A percentile compares a stretch with the other conserved stretches of the same genome.
phyloP scores from a whole-genome alignment of 2,797 vertebrate species.

The Enteromius thamalakanensis region DNA sequence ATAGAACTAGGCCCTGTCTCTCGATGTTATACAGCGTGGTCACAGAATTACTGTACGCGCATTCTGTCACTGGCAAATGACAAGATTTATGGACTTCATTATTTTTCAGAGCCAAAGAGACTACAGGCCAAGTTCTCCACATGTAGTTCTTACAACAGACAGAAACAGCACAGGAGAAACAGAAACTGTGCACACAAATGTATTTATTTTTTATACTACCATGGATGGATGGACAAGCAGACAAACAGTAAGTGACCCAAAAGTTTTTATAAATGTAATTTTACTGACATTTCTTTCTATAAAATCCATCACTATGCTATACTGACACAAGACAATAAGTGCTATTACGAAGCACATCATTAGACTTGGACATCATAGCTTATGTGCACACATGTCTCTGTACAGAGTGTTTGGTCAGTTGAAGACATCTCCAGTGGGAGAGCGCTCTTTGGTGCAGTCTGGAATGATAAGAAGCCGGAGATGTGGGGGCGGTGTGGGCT shows the following conservation, averaged over 20 bases:
- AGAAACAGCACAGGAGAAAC: neutral
- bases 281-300: neutral
- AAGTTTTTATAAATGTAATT: neutral
- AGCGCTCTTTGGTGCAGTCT: constrained; percentile 18
- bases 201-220: neutral
- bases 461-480: constrained; percentile 14
- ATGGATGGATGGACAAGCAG: neutral
- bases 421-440: constrained; percentile 4
- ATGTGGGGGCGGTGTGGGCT: constrained; percentile 16
- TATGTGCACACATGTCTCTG: constrained; percentile 4
- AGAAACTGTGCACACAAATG: neutral
- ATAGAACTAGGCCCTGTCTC: constrained; percentile 36
- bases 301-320: neutral
- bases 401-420: constrained; percentile 10
- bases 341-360: neutral
- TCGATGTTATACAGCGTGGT: constrained; percentile 39
- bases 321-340: neutral
- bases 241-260: neutral
- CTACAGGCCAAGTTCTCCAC: constrained; percentile 38
- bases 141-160: constrained; percentile 5
- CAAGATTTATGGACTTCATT: constrained; percentile 58
- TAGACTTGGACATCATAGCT: neutral
- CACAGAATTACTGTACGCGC: constrained; percentile 50
- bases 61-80: constrained; percentile 54
- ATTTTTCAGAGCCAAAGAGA: constrained; percentile 49